Percentiles rank a stretch among this genome's conserved stretches.
Evolutionary conservation across 1,140 invertebrate genomes (phyloP).

Genomic region (Diorhabda elongata): DNA sequence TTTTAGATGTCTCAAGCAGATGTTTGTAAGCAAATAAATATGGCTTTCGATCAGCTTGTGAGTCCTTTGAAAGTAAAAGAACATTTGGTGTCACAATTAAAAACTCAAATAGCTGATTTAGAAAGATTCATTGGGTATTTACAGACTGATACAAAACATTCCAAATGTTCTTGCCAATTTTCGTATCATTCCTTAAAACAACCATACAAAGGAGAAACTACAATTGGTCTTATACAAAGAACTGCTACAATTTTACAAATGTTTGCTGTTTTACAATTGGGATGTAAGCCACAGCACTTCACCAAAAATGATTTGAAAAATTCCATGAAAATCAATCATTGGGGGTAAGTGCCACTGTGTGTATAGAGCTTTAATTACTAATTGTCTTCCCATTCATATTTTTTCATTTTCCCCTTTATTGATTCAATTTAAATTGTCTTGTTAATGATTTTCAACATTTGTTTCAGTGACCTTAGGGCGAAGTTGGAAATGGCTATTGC

Average conservation of each 20-base stretch:
- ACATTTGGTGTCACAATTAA: conserved; percentile 88
- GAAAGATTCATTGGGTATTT: conserved; percentile 96
- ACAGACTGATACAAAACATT: conserved; percentile 66
- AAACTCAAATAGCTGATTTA: conserved; percentile 94
- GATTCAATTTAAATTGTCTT: background rate
- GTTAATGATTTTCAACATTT: background rate
- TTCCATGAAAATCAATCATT: conserved; percentile 81
- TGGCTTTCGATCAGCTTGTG: conserved; percentile 73
- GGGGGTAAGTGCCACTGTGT: conserved; percentile 62
- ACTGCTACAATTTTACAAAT: conserved; percentile 85
- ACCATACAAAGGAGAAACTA: conserved; percentile 50
- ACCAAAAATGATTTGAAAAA: conserved; percentile 82
- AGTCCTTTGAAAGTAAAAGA: conserved; percentile 95
- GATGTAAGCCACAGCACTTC: conserved; percentile 71
- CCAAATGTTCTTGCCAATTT: conserved; percentile 62
- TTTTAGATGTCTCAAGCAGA: conserved; percentile 55
- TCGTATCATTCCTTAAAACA: conserved; percentile 54
- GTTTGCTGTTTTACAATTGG: conserved; percentile 88
- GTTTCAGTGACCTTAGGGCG: conserved; percentile 79
- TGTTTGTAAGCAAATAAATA: conserved; percentile 60
- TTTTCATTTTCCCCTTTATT: background rate
- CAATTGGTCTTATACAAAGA: conserved; percentile 72
- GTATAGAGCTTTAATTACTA: too few species aligned
- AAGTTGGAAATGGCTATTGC: conserved; percentile 86
- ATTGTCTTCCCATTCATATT: background rate